Evolutionary conservation across 2,888 invertebrate species (phyloP).

Genomic region (Argyresthia albistria): DNA sequence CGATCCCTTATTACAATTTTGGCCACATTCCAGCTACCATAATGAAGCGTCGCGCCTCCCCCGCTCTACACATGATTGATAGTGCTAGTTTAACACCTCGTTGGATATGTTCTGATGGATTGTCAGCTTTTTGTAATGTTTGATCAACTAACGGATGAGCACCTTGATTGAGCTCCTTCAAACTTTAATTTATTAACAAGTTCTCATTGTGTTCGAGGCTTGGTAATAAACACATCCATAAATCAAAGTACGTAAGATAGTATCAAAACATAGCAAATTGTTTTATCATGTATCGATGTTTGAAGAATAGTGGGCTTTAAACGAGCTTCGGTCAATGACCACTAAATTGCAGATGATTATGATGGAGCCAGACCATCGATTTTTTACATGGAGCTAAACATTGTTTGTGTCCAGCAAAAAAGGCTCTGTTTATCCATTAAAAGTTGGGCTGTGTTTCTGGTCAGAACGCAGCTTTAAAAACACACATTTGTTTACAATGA

Average conservation of each 20-base stretch:
- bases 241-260: constrained; percentile 35
- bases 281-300: constrained; percentile 23
- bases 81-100: constrained; percentile 61
- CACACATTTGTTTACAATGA: constrained; percentile 17
- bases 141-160: constrained; percentile 62
- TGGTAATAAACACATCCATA: constrained; percentile 40
- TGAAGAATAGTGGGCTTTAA: constrained; percentile 10
- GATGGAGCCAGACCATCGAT: background rate
- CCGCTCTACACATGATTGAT: constrained; percentile 49
- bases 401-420: constrained; percentile 2
- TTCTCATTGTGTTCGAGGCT: constrained; percentile 42
- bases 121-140: constrained; percentile 47
- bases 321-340: constrained; percentile 7
- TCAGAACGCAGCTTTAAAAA: background rate
- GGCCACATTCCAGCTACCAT: constrained; percentile 46
- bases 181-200: constrained; percentile 60
- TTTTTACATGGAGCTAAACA: constrained; percentile 2
- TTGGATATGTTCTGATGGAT: constrained; percentile 60
- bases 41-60: constrained; percentile 20
- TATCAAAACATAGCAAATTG: constrained; percentile 34
- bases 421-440: constrained; percentile 4
- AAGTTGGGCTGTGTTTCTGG: background rate
- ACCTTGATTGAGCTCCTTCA: constrained; percentile 54
- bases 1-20: constrained; percentile 52
- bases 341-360: constrained; percentile 4